phyloP scores from a whole-genome alignment of 2,113 vertebrate genomes.

The Seriola aureovittata region DNA sequence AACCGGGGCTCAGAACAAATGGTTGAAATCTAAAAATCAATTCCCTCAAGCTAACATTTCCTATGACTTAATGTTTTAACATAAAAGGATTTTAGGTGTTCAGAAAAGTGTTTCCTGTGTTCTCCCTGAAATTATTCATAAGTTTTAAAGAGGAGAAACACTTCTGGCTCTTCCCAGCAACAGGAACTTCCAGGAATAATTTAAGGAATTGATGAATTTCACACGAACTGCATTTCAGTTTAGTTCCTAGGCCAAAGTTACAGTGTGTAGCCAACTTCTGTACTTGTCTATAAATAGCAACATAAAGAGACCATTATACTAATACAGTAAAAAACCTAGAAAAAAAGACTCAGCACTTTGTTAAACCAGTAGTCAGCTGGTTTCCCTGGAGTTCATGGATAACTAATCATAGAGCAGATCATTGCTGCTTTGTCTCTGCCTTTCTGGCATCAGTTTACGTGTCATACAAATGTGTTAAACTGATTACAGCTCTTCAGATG shows the following conservation, averaged over 20 bases:
- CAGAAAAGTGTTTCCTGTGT: not conserved
- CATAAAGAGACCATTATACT: not conserved
- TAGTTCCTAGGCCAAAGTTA: not conserved
- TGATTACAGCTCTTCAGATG: not conserved
- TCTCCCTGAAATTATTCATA: not conserved
- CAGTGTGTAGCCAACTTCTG: not conserved
- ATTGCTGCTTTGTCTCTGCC: no score
- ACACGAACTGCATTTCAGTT: not conserved
- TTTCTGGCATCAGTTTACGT: not conserved
- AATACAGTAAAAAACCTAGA: not conserved
- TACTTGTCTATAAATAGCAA: not conserved
- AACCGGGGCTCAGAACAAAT: not conserved
- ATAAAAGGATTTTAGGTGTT: not conserved
- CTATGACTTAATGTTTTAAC: no score
- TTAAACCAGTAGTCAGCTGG: not conserved
- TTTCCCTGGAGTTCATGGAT: not conserved
- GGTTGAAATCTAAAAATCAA: not conserved
- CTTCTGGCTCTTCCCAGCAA: no score
- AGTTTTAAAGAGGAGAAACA: not conserved
- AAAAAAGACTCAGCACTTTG: not conserved
- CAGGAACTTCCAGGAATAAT: not conserved
- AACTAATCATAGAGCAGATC: not conserved
- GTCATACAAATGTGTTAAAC: not conserved
- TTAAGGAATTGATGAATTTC: slow-evolving; percentile 14
- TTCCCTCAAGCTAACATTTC: not conserved